Evolutionary conservation across 2,888 invertebrate species (phyloP).

Genomic region (Drosophila multiciliata): DNA sequence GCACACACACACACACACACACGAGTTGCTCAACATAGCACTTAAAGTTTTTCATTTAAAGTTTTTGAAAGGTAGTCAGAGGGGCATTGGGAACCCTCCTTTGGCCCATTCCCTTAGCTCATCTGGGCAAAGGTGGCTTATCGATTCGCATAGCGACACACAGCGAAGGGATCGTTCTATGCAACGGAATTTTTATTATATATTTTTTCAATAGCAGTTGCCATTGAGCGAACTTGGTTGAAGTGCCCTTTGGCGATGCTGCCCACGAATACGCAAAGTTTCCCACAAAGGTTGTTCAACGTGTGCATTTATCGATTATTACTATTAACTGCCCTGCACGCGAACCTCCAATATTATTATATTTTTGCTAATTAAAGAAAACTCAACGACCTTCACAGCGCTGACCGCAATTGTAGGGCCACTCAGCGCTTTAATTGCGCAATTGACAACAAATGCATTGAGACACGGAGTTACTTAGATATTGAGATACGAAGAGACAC

Average conservation of each 20-base stretch:
- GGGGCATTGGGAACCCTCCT: neutral
- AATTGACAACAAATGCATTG: conserved; percentile 57
- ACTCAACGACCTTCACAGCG: conserved; percentile 59
- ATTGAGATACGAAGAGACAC: conserved; percentile 5
- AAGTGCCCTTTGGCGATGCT: conserved; percentile 30
- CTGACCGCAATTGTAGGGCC: conserved; percentile 43
- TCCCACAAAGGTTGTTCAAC: neutral
- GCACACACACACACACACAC: conserved; percentile 3
- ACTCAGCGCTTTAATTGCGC: conserved; percentile 57
- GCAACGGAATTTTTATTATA: conserved; percentile 69
- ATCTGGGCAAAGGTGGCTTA: conserved; percentile 63
- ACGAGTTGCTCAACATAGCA: conserved; percentile 37
- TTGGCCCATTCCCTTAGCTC: neutral
- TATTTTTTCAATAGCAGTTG: conserved; percentile 56
- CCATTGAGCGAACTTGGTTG: conserved; percentile 36
- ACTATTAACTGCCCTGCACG: conserved; percentile 58
- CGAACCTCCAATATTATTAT: conserved; percentile 20
- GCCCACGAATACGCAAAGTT: conserved; percentile 42
- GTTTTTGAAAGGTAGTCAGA: conserved; percentile 60
- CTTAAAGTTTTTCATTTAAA: conserved; percentile 78
- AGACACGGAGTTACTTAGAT: conserved; percentile 13
- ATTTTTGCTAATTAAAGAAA: conserved; percentile 47
- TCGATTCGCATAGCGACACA: conserved; percentile 68
- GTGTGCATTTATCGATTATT: conserved; percentile 64
- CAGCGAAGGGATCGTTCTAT: conserved; percentile 40